A percentile compares a stretch with the other conserved stretches of the same genome.
These are phyloP conservation scores for Zosterops pallidus DNA, from an alignment of 2,113 vertebrate species.

Conservation along the genomic window DNA sequence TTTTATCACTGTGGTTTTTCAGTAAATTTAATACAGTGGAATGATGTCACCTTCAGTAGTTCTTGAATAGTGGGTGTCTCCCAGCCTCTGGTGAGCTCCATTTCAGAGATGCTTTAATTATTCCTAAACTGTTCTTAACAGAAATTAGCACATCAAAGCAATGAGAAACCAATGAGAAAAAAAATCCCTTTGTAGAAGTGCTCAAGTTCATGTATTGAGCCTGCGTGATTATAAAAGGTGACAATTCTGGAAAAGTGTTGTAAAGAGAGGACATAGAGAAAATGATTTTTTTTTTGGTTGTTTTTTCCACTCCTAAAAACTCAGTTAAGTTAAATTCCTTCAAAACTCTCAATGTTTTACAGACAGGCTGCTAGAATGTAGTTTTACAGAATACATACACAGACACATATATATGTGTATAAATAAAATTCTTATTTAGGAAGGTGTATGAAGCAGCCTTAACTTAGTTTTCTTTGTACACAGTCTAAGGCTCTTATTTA, in stretches of 20 bases:
- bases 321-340: neutral
- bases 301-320: neutral
- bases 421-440: neutral
- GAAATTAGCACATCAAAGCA: slow-evolving; percentile 68
- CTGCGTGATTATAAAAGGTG: slow-evolving; percentile 21
- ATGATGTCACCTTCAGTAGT: slow-evolving; percentile 43
- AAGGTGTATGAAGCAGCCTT: neutral
- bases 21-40: neutral
- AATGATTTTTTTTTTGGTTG: neutral
- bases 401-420: no score
- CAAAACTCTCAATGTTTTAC: neutral
- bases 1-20: neutral
- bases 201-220: slow-evolving; percentile 10
- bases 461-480: neutral
- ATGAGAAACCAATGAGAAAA: slow-evolving; percentile 38
- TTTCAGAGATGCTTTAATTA: slow-evolving; percentile 55
- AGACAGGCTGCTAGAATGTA: neutral
- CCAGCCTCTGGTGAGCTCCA: neutral
- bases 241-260: neutral
- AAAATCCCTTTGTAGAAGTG: slow-evolving; percentile 14
- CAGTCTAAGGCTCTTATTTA: neutral
- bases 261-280: neutral
- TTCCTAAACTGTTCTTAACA: slow-evolving; percentile 57
- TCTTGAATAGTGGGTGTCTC: slow-evolving; percentile 24
- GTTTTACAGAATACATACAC: no score